Percentiles rank a stretch among this genome's conserved stretches.
Evolutionary conservation across 2,797 vertebrate species (phyloP).

Genomic region (Nothura maculosa): DNA sequence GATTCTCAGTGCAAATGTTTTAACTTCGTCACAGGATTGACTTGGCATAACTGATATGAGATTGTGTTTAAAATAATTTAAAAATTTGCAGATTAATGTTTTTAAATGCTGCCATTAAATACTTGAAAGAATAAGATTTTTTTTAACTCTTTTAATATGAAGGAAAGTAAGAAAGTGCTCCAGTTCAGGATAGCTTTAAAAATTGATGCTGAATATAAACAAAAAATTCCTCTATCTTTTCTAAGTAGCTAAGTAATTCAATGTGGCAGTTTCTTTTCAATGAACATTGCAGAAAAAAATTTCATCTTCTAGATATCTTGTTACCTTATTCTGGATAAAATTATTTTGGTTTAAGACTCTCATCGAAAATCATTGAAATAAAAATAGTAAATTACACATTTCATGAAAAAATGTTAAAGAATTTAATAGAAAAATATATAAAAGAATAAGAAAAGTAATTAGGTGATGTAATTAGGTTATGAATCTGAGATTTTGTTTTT

Average conservation of each 20-base stretch:
- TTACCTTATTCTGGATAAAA: not conserved
- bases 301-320: not conserved
- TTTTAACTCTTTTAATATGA: not conserved
- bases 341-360: not conserved
- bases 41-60: not conserved
- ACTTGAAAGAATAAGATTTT: not conserved
- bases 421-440: not conserved
- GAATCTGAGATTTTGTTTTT: not conserved
- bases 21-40: not conserved
- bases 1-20: not conserved
- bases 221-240: not conserved
- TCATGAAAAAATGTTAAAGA: not conserved
- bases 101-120: not conserved
- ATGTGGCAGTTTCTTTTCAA: not conserved
- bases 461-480: too few species aligned
- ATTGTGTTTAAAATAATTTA: not conserved
- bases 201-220: not conserved
- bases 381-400: not conserved
- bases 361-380: not conserved
- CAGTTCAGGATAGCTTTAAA: not conserved
- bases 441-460: not conserved
- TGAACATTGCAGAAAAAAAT: not conserved
- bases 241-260: not conserved
- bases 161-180: not conserved
- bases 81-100: fast-evolving